These are phyloP conservation scores for Caenorhabditis inopinata DNA, from an alignment of 1,140 invertebrate genomes.

Conservation along the genomic window DNA sequence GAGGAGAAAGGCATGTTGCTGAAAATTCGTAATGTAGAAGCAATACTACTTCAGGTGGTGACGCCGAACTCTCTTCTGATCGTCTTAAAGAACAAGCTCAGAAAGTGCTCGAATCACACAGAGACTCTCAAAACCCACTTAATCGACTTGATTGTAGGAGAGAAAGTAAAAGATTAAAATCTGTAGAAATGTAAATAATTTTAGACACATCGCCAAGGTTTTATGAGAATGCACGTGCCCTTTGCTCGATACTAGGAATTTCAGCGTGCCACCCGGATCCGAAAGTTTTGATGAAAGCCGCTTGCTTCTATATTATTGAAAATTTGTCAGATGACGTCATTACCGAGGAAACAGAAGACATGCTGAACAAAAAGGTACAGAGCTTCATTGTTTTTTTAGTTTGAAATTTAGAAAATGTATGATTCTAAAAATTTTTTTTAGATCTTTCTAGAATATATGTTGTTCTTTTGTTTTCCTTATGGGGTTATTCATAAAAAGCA, in stretches of 20 bases:
- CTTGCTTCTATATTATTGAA: not conserved
- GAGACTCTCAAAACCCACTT: not conserved
- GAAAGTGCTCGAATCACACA: not conserved
- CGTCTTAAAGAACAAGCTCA: not conserved
- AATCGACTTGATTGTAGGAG: not conserved
- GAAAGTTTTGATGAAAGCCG: slow-evolving; percentile 1
- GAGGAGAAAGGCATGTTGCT: not conserved
- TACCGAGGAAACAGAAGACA: not conserved
- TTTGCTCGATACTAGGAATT: slow-evolving; percentile 4
- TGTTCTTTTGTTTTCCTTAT: too few species aligned
- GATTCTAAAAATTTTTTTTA: not conserved
- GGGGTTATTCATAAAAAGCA: too few species aligned
- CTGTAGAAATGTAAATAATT: not conserved
- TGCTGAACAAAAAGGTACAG: not conserved
- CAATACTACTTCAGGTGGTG: not conserved
- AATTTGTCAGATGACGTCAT: slow-evolving; percentile 3
- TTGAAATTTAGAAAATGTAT: not conserved
- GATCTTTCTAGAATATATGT: not conserved
- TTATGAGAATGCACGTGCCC: not conserved
- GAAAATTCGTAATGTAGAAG: too few species aligned
- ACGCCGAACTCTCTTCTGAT: not conserved
- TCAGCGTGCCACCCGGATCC: slow-evolving; percentile 1
- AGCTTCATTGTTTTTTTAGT: not conserved
- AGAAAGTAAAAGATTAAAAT: not conserved
- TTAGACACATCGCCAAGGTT: not conserved